A percentile compares a stretch with the other conserved stretches of the same genome.
Evolutionary conservation across 1,140 invertebrate genomes (phyloP).

Genomic region (Dolichoris vasculosae): DNA sequence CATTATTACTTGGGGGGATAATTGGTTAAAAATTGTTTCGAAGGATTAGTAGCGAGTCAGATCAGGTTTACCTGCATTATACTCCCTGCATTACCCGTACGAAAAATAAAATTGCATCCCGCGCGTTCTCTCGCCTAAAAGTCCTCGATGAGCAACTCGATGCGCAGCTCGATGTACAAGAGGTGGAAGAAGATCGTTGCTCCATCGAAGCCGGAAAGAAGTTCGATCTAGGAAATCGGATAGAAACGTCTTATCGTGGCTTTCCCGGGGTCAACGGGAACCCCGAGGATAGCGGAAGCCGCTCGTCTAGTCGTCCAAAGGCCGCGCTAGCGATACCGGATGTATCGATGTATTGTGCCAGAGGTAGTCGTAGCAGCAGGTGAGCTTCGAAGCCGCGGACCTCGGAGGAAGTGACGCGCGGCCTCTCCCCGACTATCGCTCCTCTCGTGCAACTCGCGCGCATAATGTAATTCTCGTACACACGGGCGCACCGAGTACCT

Average conservation of each 20-base stretch:
- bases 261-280: background rate
- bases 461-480: background rate
- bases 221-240: background rate
- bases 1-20: background rate
- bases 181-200: background rate
- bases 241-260: background rate
- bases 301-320: conserved; percentile 27
- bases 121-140: no score
- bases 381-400: conserved; percentile 14
- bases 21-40: background rate
- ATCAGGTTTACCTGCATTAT: background rate
- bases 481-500: background rate
- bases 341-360: no score
- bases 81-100: background rate
- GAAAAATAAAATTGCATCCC: no score
- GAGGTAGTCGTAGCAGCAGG: conserved; percentile 18
- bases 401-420: conserved; percentile 49
- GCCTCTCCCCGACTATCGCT: conserved; percentile 55
- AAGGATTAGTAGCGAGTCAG: background rate
- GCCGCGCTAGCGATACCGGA: conserved; percentile 12
- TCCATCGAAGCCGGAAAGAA: background rate
- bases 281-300: conserved; percentile 30
- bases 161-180: no score
- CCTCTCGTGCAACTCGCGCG: background rate
- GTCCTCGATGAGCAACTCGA: no score